Conservation (phyloP, 2,797 vertebrate genomes). For the Liparis tanakae region DNA sequence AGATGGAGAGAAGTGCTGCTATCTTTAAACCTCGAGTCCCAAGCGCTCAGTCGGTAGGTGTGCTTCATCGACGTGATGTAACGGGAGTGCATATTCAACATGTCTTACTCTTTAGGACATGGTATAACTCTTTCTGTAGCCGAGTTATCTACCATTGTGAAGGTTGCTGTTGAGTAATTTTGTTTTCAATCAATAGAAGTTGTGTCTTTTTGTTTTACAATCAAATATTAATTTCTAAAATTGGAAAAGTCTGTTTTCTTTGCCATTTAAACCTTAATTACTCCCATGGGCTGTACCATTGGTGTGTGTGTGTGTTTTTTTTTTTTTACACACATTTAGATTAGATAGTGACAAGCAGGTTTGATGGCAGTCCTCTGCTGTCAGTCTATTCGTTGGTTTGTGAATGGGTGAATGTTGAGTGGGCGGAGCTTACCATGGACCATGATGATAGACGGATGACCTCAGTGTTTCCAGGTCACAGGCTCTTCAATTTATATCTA, state of each 20-base stretch:
- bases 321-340: not conserved
- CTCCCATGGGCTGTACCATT: not conserved
- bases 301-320: not conserved
- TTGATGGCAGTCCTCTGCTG: not conserved
- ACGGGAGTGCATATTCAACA: not conserved
- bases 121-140: not conserved
- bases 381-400: not conserved
- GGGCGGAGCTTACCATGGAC: not conserved
- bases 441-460: conserved; percentile 1
- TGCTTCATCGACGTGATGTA: not conserved
- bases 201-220: not conserved
- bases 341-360: not conserved
- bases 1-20: not conserved
- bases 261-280: not conserved
- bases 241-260: not conserved
- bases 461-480: not conserved
- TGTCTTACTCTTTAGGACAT: not conserved
- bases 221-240: not conserved
- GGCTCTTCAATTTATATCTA: conserved; percentile 1
- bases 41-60: not conserved
- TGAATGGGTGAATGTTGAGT: not conserved
- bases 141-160: not conserved
- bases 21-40: not conserved
- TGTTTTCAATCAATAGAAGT: not conserved
- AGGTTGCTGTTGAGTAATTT: not conserved